Base-by-base conservation (phyloP, 2,888 invertebrate genomes). In the Conus canariensis region DNA sequence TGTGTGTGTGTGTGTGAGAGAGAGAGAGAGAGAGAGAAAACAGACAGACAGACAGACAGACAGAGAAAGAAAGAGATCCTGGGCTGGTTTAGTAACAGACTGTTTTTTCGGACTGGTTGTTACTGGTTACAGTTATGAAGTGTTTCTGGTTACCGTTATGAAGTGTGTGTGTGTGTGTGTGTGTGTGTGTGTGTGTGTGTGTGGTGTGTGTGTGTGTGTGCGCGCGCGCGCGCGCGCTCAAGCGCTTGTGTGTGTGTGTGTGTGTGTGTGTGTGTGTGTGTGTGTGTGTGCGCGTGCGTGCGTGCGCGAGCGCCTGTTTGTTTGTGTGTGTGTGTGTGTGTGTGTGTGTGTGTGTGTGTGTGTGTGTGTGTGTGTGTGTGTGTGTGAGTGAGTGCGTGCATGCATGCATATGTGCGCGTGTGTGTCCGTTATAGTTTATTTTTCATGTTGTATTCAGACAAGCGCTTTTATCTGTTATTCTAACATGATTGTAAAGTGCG, bases 331-430 rank as follows among this genome's bases (percentile, higher is more conserved):
- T 74, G 74, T 74, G 74, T 74, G 74, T 74, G 74, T 74, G 74
- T 74, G 25, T 9, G 45, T 83, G 83, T 4, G 45, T 83, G 83
- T 45, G 19, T 45, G 12, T 0, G 45, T 9, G 30, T 45, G 7
- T 83, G 58, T 10, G 45, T 0, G 12, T 9, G 14, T 22, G 30
- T 45, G 83, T 8, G 83, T 9, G 30, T 83, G 83, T 45, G 30
- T 83, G 83, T 45, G 58, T 94, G 19, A 98, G 96, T 0, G 96
- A 95, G 86, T 92, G 94, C 12, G 94, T 92, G 59, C 91, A 90
- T 91, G 88, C 25, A 8, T 12, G 70, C 19, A 19, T 70, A 22
- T 70, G 70, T 22, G 70, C 22, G 70, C 22, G 70, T 6, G 70
- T 70, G 70, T 70, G 70, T 70, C 7, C 16, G 60, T 64, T 64